Percentiles rank a stretch among this genome's conserved stretches.
These are phyloP conservation scores for Rhagonycha fulva DNA, from an alignment of 2,888 invertebrate species.

Conservation along the genomic window DNA sequence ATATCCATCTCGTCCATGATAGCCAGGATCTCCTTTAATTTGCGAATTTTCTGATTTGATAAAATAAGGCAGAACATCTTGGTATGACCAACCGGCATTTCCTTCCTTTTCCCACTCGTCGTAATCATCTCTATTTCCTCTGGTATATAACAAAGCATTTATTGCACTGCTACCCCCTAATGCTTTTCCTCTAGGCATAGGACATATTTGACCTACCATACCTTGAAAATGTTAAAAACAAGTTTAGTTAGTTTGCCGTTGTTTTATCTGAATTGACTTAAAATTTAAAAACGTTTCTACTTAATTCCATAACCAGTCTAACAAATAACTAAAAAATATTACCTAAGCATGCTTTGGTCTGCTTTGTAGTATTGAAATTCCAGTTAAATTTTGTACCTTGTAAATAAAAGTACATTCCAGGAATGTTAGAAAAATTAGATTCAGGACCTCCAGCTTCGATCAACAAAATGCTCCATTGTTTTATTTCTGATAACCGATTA, in stretches of 20 bases:
- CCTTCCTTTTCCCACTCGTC: conserved; percentile 80
- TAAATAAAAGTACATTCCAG: neutral
- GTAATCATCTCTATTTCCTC: conserved; percentile 81
- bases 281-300: no score
- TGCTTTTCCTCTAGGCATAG: conserved; percentile 63
- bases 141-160: conserved; percentile 83
- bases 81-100: conserved; percentile 57
- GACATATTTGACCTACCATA: conserved; percentile 53
- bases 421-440: neutral
- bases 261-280: no score
- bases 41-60: conserved; percentile 13
- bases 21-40: conserved; percentile 3
- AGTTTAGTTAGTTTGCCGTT: neutral
- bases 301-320: no score
- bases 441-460: neutral
- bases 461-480: neutral
- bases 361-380: neutral
- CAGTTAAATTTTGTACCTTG: neutral
- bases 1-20: conserved; percentile 3
- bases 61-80: conserved; percentile 11
- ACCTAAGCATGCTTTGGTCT: neutral
- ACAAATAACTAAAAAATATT: neutral
- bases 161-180: conserved; percentile 81
- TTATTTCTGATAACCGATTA: neutral
- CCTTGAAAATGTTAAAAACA: neutral